A percentile compares a stretch with the other conserved stretches of the same genome.
phyloP scores from a whole-genome alignment of 2,113 vertebrate genomes.

The Caranx ignobilis region DNA sequence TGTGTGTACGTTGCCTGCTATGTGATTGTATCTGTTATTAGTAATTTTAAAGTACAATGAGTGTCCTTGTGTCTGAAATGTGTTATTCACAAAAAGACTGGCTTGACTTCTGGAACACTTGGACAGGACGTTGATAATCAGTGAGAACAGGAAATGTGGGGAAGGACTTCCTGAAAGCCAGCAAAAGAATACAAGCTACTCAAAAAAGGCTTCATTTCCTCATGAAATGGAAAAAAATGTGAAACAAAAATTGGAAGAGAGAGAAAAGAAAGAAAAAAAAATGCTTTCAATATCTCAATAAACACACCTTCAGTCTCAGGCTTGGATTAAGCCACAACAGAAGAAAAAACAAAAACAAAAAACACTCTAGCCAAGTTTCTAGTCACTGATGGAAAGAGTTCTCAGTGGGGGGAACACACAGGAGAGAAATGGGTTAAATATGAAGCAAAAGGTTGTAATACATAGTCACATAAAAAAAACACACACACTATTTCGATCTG shows the following conservation, averaged over 20 bases:
- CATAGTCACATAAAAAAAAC: background rate
- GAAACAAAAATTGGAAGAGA: background rate
- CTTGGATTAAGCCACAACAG: background rate
- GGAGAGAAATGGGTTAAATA: background rate
- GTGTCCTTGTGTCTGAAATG: slow-evolving; percentile 1
- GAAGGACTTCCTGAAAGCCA: slow-evolving; percentile 82
- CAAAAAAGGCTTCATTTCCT: slow-evolving; percentile 41
- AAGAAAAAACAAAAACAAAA: background rate
- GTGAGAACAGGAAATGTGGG: slow-evolving; percentile 84
- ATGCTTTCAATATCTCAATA: slow-evolving; percentile 5
- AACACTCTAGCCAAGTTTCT: background rate
- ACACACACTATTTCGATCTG: background rate
- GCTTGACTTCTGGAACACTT: slow-evolving; percentile 62
- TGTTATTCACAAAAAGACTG: slow-evolving; percentile 26
- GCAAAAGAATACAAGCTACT: slow-evolving; percentile 72
- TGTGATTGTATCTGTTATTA: background rate
- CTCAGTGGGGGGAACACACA: background rate
- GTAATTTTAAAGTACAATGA: background rate
- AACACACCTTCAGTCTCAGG: slow-evolving; percentile 21
- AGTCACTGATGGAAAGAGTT: background rate
- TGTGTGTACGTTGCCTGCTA: background rate
- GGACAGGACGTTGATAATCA: slow-evolving; percentile 87
- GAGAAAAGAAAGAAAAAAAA: slow-evolving; percentile 20
- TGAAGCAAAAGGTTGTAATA: background rate
- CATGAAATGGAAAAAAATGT: slow-evolving; percentile 6